Evolutionary conservation across 2,113 vertebrate species (phyloP).

Genomic region (Spea bombifrons): DNA sequence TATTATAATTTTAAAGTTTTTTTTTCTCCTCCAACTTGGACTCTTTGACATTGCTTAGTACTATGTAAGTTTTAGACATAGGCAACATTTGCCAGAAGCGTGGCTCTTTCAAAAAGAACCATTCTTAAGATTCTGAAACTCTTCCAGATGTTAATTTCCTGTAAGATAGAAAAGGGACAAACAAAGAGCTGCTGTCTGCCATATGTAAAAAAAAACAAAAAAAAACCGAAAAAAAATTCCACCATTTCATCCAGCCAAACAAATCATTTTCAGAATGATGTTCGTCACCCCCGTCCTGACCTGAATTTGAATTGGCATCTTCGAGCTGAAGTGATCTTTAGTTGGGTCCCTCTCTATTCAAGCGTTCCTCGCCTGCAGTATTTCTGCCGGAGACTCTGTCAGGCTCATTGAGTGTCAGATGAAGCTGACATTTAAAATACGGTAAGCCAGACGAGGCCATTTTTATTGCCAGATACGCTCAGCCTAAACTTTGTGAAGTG

Average conservation of each 20-base stretch:
- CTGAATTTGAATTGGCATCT: conserved; percentile 28
- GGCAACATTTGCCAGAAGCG: no score
- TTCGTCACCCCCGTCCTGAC: conserved; percentile 16
- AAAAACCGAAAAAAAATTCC: no score
- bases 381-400: conserved; percentile 33
- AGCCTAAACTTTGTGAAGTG: conserved; percentile 42
- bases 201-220: no score
- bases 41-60: no score
- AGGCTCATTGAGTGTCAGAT: conserved; percentile 44
- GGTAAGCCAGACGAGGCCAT: conserved; percentile 8
- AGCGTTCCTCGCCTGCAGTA: conserved; percentile 28
- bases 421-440: conserved; percentile 47
- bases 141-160: no score
- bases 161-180: no score
- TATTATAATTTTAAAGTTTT: no score
- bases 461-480: conserved; percentile 13
- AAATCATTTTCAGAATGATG: conserved; percentile 6
- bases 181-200: no score
- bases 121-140: no score
- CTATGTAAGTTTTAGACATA: no score
- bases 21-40: no score
- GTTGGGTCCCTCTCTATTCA: conserved; percentile 3
- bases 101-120: no score
- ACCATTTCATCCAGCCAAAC: background rate
- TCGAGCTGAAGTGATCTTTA: conserved; percentile 12